Percentiles rank a stretch among this genome's conserved stretches.
Conservation (phyloP, 2,888 invertebrate species). For the Callimorpha dominula region DNA sequence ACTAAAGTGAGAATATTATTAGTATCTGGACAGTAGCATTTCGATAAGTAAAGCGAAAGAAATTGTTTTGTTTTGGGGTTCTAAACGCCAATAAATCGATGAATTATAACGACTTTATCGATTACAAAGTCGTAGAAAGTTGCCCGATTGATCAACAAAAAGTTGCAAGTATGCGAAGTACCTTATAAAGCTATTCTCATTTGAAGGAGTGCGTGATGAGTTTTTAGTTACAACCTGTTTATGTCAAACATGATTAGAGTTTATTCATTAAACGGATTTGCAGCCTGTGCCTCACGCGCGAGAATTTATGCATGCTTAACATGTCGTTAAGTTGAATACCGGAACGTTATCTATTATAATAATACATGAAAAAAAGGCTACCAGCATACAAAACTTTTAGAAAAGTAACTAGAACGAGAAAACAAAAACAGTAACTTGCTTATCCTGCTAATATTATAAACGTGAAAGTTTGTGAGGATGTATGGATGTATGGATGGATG, state of each 20-base stretch:
- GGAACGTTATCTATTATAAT: constrained; percentile 13
- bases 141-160: not conserved
- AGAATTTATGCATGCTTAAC: constrained; percentile 16
- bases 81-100: not conserved
- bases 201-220: constrained; percentile 12
- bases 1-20: too few relatives aligned
- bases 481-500: too few relatives aligned
- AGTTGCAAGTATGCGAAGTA: constrained; percentile 12
- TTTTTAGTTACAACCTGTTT: constrained; percentile 11
- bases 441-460: too few relatives aligned
- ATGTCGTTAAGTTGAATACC: constrained; percentile 14
- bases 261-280: constrained; percentile 7
- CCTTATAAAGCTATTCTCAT: not conserved
- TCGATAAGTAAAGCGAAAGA: too few relatives aligned
- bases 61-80: too few relatives aligned
- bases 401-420: too few relatives aligned
- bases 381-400: too few relatives aligned
- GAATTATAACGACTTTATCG: not conserved
- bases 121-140: not conserved
- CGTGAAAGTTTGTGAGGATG: too few relatives aligned
- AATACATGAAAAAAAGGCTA: not conserved
- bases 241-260: constrained; percentile 22
- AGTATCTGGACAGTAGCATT: too few relatives aligned
- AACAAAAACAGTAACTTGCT: too few relatives aligned
- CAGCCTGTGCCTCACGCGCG: not conserved